These are phyloP conservation scores for Unio pictorum DNA, from an alignment of 2,888 invertebrate species.

Conservation along the genomic window DNA sequence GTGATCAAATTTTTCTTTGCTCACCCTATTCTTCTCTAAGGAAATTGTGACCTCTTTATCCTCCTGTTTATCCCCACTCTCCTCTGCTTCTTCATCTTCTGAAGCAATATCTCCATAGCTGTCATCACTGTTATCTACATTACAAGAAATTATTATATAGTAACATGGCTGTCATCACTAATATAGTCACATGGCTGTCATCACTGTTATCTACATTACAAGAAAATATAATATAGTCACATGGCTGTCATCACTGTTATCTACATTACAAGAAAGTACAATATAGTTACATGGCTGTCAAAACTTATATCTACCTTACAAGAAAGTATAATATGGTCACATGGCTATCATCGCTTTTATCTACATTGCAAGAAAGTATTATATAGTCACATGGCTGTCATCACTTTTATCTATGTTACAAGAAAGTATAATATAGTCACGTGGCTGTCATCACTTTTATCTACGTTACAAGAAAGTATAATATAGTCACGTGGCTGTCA, in stretches of 20 bases:
- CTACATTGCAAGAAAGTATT: too few relatives aligned
- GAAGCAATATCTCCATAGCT: slow-evolving; percentile 38
- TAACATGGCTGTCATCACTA: slow-evolving; percentile 28
- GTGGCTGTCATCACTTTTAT: background rate
- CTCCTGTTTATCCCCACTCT: slow-evolving; percentile 6
- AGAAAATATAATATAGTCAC: too few relatives aligned
- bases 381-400: background rate
- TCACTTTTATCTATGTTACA: background rate
- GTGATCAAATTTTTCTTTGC: too few relatives aligned
- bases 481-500: too few relatives aligned
- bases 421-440: too few relatives aligned
- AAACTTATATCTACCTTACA: background rate
- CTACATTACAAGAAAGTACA: too few relatives aligned
- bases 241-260: background rate
- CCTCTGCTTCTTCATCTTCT: slow-evolving; percentile 62
- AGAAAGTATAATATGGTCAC: too few relatives aligned
- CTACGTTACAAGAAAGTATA: background rate
- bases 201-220: background rate
- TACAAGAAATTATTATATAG: too few relatives aligned
- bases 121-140: slow-evolving; percentile 17
- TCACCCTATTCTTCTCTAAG: too few relatives aligned
- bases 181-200: too few relatives aligned
- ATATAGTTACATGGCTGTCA: background rate
- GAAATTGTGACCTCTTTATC: background rate
- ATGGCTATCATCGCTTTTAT: background rate